phyloP scores from a whole-genome alignment of 2,113 vertebrate species.

The Theristicus caerulescens region DNA sequence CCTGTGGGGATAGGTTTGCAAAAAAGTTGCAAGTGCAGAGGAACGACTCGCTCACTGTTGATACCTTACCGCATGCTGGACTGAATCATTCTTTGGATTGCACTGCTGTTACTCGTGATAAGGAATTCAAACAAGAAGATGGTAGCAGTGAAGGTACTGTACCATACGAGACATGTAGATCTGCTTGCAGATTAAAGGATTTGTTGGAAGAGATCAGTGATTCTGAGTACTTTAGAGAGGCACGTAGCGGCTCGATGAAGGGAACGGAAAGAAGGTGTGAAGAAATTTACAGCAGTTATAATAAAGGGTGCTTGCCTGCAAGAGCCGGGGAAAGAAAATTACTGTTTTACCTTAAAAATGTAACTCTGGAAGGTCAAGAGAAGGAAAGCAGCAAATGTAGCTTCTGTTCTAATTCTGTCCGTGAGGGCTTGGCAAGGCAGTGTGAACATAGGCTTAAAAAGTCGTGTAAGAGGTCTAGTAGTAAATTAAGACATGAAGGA shows the following conservation, averaged over 20 bases:
- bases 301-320: slow-evolving; percentile 1
- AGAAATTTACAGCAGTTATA: background rate
- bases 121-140: background rate
- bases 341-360: slow-evolving; percentile 38
- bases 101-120: background rate
- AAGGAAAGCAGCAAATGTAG: slow-evolving; percentile 24
- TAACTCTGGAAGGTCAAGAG: slow-evolving; percentile 16
- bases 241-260: background rate
- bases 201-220: slow-evolving; percentile 74
- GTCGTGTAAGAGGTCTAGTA: slow-evolving; percentile 28
- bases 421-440: background rate
- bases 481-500: slow-evolving; percentile 47
- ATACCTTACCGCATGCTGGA: background rate
- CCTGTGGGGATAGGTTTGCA: background rate
- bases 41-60: background rate
- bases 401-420: slow-evolving; percentile 44
- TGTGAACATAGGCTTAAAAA: slow-evolving; percentile 22
- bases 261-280: slow-evolving; percentile 23
- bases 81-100: slow-evolving; percentile 12
- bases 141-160: background rate
- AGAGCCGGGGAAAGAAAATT: background rate
- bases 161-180: background rate
- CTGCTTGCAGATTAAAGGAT: slow-evolving; percentile 56
- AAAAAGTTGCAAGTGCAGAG: slow-evolving; percentile 17
- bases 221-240: slow-evolving; percentile 70